Percentiles rank a stretch among this genome's conserved stretches.
phyloP scores from a whole-genome alignment of 2,113 vertebrate genomes.

The Chaetodon trifascialis region DNA sequence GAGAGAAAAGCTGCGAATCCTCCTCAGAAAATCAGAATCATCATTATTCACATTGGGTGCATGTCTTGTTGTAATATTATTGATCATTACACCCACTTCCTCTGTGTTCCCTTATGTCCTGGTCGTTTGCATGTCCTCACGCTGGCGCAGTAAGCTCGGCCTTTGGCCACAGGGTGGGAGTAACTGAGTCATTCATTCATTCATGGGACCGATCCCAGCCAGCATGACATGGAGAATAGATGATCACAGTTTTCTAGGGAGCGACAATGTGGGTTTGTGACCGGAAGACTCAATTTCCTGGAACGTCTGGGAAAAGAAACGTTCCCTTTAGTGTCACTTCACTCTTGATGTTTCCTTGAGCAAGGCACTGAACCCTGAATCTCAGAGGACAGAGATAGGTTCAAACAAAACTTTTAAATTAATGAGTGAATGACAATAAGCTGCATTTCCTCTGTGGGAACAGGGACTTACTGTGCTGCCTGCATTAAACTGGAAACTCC shows the following conservation, averaged over 20 bases:
- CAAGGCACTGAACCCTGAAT: neutral
- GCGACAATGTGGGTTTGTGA: conserved; percentile 15
- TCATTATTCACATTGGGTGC: neutral
- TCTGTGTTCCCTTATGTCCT: neutral
- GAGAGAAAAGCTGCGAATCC: neutral
- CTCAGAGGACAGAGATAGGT: neutral
- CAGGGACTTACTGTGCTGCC: neutral
- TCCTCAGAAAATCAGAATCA: neutral
- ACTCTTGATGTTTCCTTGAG: conserved; percentile 12
- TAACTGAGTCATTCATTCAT: conserved; percentile 37
- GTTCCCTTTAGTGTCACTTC: neutral
- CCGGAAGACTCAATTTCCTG: conserved; percentile 40
- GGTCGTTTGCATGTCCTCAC: neutral
- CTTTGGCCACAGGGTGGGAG: conserved; percentile 23
- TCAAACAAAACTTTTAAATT: neutral
- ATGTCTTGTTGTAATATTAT: neutral
- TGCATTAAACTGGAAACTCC: too few species aligned
- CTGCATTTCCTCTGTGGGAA: neutral
- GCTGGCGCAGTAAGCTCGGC: neutral
- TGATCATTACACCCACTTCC: neutral
- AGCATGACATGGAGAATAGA: conserved; percentile 19
- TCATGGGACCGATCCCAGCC: conserved; percentile 7
- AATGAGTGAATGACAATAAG: neutral
- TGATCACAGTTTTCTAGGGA: conserved; percentile 29
- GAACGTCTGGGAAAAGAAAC: conserved; percentile 33